Conservation (phyloP, 2,888 invertebrate species). For the Sinhomidia bicolor region DNA sequence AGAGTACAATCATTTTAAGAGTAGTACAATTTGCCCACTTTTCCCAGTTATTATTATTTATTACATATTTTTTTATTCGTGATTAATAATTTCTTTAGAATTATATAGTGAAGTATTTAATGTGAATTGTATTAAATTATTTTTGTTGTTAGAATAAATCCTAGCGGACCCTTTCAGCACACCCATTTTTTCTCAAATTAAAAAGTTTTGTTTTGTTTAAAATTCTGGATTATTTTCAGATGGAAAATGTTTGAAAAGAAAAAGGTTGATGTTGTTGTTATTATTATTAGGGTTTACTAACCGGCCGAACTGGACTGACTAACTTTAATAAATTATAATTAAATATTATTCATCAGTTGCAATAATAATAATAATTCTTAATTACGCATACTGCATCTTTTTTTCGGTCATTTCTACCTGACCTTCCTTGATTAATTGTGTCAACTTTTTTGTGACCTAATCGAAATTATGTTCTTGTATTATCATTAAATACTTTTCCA, state of each 20-base stretch:
- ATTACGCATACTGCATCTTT: background rate
- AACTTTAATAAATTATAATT: constrained; percentile 34
- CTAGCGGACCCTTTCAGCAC: background rate
- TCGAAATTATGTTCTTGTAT: background rate
- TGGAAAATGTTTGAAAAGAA: background rate
- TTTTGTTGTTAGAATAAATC: background rate
- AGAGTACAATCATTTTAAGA: background rate
- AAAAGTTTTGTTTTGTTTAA: background rate
- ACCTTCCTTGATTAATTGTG: background rate
- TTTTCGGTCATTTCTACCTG: background rate
- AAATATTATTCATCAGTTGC: constrained; percentile 26
- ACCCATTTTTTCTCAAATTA: constrained; percentile 31
- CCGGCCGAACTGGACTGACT: constrained; percentile 67
- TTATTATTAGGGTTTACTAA: constrained; percentile 59
- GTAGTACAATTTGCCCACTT: background rate
- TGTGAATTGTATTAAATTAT: constrained; percentile 25
- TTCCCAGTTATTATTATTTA: background rate
- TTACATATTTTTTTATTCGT: background rate
- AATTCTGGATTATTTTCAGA: background rate
- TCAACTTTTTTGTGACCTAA: background rate
- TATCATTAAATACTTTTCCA: background rate
- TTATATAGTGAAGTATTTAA: background rate
- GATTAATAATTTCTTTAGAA: background rate
- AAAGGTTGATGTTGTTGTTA: background rate
- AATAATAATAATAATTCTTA: background rate